Evolutionary conservation across 2,888 invertebrate genomes (phyloP), one percentile per base, ranked within the genome.

Genomic region (Drosophila kuntzei): DNA sequence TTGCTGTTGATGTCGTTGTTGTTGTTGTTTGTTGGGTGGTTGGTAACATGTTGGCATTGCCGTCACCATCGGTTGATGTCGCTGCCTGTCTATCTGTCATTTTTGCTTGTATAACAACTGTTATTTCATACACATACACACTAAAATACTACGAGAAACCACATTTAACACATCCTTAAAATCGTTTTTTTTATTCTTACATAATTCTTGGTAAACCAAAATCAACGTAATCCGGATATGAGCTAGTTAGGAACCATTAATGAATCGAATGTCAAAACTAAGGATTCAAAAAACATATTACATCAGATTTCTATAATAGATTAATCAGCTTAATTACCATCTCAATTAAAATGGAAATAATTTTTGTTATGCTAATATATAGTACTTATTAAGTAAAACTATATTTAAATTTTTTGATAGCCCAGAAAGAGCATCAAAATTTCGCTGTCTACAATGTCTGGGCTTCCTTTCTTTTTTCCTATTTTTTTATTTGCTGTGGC

Each of bases 81-180:
- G 54, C 57, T 54, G 50, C 49, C 68, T 66, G 69, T 71, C 78
- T 74, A 61, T 71, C 79, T 83, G 79, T 79, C 80, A 80, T 76
- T 72, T 76, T 73, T 64, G 59, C 76, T 59, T 86, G 76, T 75
- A 64, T 71, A 71, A 79, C 87, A 85, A 79, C 65, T 72, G 73
- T 64, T 68, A 61, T 66, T 65, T 57, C 62, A 62, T 50, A 64
- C 18, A 58, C 41, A 70, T 41, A 62, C 49, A 50, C 59, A 29
- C 22, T 32, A 27, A 55, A 47, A 9, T n/a, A 16, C 41, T 27
- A 22, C 9, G n/a, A 36, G 11, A 8, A 14, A 22, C 8, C 18
- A 47, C 29, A 47, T 12, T 47, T 27, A 44, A 12, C 27, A 44
- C 14, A 25, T 14, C 3, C 25, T 25, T 44, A 3, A 25, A 43